Evolutionary conservation across 2,113 vertebrate genomes (phyloP).

Genomic region (Rhynchopsitta pachyrhyncha): DNA sequence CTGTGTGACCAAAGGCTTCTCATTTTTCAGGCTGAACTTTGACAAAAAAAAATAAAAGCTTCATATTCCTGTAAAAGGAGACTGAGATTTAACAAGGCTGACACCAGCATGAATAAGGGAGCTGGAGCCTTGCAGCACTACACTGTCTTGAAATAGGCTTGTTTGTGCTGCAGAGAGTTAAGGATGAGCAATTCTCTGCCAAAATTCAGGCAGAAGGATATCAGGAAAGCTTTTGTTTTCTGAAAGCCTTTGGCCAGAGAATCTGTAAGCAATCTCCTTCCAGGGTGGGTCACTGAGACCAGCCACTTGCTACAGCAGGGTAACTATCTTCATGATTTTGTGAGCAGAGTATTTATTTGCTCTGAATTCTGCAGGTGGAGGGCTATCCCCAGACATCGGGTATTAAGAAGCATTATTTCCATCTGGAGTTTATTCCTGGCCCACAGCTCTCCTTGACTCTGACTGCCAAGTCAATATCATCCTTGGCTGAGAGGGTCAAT

Average conservation of each 20-base stretch:
- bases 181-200: neutral
- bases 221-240: neutral
- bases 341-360: neutral
- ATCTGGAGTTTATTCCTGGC: conserved; percentile 7
- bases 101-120: neutral
- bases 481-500: neutral
- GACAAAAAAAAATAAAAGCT: neutral
- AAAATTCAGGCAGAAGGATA: neutral
- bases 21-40: neutral
- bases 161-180: neutral
- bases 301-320: neutral
- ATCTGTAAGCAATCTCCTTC: neutral
- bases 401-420: neutral
- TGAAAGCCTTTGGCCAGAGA: neutral
- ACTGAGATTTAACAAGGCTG: neutral
- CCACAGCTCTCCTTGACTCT: neutral
- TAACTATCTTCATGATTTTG: neutral
- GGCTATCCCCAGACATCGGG: neutral
- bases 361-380: neutral
- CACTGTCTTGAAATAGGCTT: neutral
- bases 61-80: neutral
- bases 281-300: neutral
- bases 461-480: neutral
- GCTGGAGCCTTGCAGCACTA: neutral
- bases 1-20: neutral